phyloP scores from a whole-genome alignment of 35 echinoderm and acorn worm genomes.

The Strongylocentrotus purpuratus region DNA sequence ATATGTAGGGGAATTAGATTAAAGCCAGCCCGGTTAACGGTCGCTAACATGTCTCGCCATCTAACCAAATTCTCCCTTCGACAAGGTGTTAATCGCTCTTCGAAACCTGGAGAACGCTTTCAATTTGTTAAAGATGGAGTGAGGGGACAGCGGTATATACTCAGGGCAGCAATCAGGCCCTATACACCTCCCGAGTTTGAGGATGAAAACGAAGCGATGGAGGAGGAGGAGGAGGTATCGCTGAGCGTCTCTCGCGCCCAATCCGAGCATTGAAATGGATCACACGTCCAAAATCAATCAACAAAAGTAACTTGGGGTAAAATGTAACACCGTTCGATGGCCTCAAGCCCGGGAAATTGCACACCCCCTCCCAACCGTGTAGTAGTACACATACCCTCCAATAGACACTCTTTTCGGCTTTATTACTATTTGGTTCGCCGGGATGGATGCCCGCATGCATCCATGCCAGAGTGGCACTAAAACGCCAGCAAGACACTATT shows the following conservation, averaged over 20 bases:
- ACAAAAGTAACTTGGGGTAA: conserved; percentile 47
- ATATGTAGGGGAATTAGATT: conserved; percentile 46
- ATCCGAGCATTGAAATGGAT: conserved; percentile 48
- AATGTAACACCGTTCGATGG: conserved; percentile 41
- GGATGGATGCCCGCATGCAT: background rate
- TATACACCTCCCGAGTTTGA: background rate
- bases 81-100: conserved; percentile 49
- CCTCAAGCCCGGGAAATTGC: conserved; percentile 1
- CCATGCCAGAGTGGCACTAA: background rate
- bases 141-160: background rate
- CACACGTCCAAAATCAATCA: conserved; percentile 52
- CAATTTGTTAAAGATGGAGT: conserved; percentile 47
- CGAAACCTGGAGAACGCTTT: conserved; percentile 6
- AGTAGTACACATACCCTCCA: background rate
- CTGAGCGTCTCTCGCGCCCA: conserved; percentile 9
- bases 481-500: background rate
- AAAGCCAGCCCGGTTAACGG: conserved; percentile 23
- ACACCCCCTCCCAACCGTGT: conserved; percentile 26
- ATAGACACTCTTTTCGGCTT: background rate
- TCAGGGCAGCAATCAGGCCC: background rate
- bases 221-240: background rate
- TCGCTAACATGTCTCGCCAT: conserved; percentile 30
- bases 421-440: background rate
- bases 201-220: background rate
- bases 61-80: background rate